Evolutionary conservation across 2,113 vertebrate species (phyloP), one percentile per base, ranked within the genome.

Genomic region (Sakesphorus luctuosus): DNA sequence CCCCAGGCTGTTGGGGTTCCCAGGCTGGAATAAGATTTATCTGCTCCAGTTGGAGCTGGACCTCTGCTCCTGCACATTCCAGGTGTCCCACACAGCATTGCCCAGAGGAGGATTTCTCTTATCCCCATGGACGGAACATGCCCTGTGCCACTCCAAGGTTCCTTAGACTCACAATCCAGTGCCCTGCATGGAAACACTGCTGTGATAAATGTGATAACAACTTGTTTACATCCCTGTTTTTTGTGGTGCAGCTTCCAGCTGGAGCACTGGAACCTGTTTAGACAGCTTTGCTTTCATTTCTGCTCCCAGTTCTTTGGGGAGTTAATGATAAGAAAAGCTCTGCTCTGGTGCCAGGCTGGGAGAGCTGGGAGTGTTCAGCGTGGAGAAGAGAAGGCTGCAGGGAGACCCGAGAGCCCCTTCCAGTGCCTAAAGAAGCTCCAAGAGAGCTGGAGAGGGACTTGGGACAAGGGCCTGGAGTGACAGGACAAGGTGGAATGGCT

Each of bases 81-180:
- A 8, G 19, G 13, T 53, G 11, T 15, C n/a, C 52, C 71, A 4
- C 7, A 9, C 63, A 50, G 73, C 26, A 2, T 9, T 3, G 9
- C 68, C 58, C 38, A 21, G 73, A 44, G 58, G 15, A 89, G 56
- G 52, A 74, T 52, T 93, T 68, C 58, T 62, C 36, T 72, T 28
- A 58, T 71, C 33, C 29, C 16, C 23, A 4, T 2, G 0, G 8
- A 2, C 31, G 36, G 36, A 47, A 5, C 24, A 1, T 62, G 47
- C 18, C 33, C 43, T 0, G 0, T 46, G 59, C 50, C 7, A 7
- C 68, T 28, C 1, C 28, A 9, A 1, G 4, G 43, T 10, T 59
- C 81, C 75, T 47, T 14, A 8, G 55, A 3, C 36, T 62, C 40
- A 0, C 8, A 26, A 0, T 6, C 0, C 5, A 35, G 66, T 19